Evolutionary conservation across 37 sponge, comb jelly and placozoan genomes (phyloP).

Genomic region (Oopsacas minuta): DNA sequence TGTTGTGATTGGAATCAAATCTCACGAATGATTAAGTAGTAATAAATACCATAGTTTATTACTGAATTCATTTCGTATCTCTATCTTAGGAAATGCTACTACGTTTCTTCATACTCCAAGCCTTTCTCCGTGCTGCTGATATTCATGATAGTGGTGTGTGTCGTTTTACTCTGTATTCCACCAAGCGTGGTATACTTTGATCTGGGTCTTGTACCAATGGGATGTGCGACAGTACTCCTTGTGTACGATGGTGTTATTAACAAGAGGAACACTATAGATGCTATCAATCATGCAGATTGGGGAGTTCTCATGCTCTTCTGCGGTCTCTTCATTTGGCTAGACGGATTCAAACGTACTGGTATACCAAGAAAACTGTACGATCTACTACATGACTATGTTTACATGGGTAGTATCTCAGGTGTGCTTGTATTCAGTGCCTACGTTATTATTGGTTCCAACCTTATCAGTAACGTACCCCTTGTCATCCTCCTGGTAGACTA

Average conservation of each 20-base stretch:
- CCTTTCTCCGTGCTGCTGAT: conserved; percentile 28
- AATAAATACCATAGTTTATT: no score
- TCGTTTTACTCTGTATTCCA: conserved; percentile 29
- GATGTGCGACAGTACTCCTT: conserved; percentile 31
- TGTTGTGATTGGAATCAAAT: no score
- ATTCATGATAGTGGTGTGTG: conserved; percentile 30
- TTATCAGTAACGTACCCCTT: conserved; percentile 37
- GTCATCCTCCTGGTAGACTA: conserved; percentile 32
- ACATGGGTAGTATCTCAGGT: conserved; percentile 24
- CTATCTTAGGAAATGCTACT: conserved; percentile 20
- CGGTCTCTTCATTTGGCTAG: conserved; percentile 35
- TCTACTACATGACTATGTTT: conserved; percentile 12
- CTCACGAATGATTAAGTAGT: no score
- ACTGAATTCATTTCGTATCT: neutral
- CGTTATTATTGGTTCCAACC: conserved; percentile 31
- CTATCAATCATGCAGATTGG: conserved; percentile 36
- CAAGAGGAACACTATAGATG: conserved; percentile 28
- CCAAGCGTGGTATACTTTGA: conserved; percentile 23
- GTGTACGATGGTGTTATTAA: conserved; percentile 34
- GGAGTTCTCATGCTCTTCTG: conserved; percentile 33
- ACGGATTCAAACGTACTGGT: conserved; percentile 38
- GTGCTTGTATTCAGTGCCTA: conserved; percentile 34
- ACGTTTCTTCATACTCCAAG: conserved; percentile 8
- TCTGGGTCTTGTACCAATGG: conserved; percentile 38
- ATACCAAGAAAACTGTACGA: conserved; percentile 27